Evolutionary conservation across 2,888 invertebrate species (phyloP), one percentile per base, ranked within the genome.

Genomic region (Drosophila mimetica): DNA sequence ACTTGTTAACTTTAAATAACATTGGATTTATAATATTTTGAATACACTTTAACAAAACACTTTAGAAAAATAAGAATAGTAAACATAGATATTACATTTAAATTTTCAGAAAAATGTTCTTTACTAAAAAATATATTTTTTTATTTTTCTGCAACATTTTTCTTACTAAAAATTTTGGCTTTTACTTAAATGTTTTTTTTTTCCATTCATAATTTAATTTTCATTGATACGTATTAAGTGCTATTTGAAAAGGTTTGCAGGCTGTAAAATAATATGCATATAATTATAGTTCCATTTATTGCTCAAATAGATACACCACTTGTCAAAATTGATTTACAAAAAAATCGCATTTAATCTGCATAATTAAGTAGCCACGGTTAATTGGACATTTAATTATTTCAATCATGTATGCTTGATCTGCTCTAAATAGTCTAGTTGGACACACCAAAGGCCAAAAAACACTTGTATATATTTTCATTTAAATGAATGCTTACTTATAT

Each of bases 401-500:
- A 22, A n/a, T 22, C 2, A 9, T 13, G 18, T 47, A 2, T 30
- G 46, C 11, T 41, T 18, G 32, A 59, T 20, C 25, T 32, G 16
- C 22, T 32, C 2, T n/a, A 30, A 37, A 28, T 14, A 13, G 9
- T 6, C 4, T 4, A 1, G 8, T n/a, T 14, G 8, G 8, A 22
- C 42, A 7, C 4, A n/a, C 42, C 2, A 25, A 22, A 42, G 4
- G 22, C 4, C 22, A 8, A 9, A 37, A n/a, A n/a, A n/a, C n/a
- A 8, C 18, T 20, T 57, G 2, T 9, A 11, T 20, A 20, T 28
- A 4, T 22, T 13, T 5, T 5, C 1, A 13, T 25, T 50, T 50
- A 20, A 20, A 28, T 25, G 8, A 25, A 16, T 14, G 44, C 16
- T 4, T 44, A 11, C 25, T 44, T 28, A 50, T 48, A 41, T 64